Evolutionary conservation across 2,888 invertebrate genomes (phyloP), one percentile per base, ranked within the genome.

Genomic region (Xanthorhoe designata): DNA sequence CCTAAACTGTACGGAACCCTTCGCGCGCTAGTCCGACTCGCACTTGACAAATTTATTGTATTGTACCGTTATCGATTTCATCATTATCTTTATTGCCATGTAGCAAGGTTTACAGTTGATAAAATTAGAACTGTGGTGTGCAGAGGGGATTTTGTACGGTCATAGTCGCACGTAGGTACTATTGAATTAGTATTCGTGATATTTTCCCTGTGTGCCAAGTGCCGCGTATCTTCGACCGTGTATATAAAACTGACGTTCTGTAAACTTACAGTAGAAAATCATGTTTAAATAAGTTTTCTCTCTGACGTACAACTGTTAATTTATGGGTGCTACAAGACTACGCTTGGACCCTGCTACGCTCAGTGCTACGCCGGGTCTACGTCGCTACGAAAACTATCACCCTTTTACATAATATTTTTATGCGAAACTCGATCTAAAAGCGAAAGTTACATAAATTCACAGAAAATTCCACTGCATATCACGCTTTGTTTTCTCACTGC

Each of bases 121-220:
- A 70, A 69, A 51, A 68, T 58, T 9, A 38, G 56, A 42, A 64
- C 59, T 64, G 51, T 50, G 29, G 71, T 71, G 66, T 72, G 74
- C 68, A 75, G 53, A 75, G 64, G 63, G 72, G 72, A 64, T 67
- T 68, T 64, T 60, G 60, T 57, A 68, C 64, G 68, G 74, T 71
- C 76, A 77, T 79, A 78, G 77, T 80, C 68, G 74, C 74, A 68
- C 70, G 72, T n/a, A n/a, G n/a, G n/a, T 68, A 72, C 69, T 38
- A 38, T 64, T 75, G 72, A 47, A 73, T 74, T 72, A 78, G 78
- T 79, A 79, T 81, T 75, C 75, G 75, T 71, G 76, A 78, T 80
- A 77, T 80, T 78, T 75, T 77, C 76, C 77, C 68, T 76, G 70
- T 70, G 80, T 84, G 85, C 85, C 85, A 86, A 85, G 74, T 78